Conservation (phyloP, 2,888 invertebrate species). For the Mythimna ferrago region DNA sequence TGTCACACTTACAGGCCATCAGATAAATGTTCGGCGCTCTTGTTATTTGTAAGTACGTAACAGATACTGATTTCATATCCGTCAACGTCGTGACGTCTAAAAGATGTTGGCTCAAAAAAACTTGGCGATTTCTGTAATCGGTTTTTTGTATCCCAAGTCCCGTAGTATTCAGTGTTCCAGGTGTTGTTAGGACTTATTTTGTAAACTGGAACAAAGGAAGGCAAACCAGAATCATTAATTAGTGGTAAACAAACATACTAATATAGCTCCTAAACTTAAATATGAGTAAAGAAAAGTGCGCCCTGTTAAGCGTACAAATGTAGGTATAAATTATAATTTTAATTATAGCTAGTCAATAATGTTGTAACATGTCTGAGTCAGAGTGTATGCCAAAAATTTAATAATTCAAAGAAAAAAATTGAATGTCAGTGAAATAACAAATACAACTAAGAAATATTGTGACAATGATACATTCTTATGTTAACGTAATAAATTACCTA, state of each 20-base stretch:
- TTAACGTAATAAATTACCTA: too few species aligned
- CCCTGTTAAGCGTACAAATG: too few species aligned
- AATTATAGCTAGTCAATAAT: too few species aligned
- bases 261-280: too few species aligned
- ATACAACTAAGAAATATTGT: background rate
- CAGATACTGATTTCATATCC: constrained; percentile 87
- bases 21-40: constrained; percentile 90
- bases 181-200: constrained; percentile 71
- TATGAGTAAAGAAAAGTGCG: too few species aligned
- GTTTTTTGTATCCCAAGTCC: constrained; percentile 73
- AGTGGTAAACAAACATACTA: too few species aligned
- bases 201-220: constrained; percentile 77
- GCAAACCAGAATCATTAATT: background rate
- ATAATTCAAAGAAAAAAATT: too few species aligned
- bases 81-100: constrained; percentile 85
- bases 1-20: constrained; percentile 89
- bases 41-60: constrained; percentile 91
- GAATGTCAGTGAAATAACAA: background rate
- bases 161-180: constrained; percentile 79
- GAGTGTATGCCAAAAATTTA: too few species aligned
- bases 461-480: too few species aligned
- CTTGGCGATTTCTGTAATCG: constrained; percentile 68
- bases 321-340: too few species aligned
- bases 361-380: too few species aligned
- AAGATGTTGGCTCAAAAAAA: constrained; percentile 71